Conservation (phyloP, 1,140 invertebrate species). For the Panonychus citri region DNA sequence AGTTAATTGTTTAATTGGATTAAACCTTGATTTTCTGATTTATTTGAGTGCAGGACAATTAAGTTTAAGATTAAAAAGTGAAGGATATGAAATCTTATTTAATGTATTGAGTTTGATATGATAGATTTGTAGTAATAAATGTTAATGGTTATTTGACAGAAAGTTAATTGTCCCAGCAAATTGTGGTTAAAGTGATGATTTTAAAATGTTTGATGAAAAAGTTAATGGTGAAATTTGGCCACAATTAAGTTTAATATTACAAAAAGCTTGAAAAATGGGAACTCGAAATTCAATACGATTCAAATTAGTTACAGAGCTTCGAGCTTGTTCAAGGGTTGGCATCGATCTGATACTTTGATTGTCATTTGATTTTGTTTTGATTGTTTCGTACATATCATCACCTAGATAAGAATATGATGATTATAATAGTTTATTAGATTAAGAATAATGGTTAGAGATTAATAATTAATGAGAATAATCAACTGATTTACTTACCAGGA, state of each 20-base stretch:
- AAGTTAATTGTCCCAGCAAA: no score
- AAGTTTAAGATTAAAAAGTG: no score
- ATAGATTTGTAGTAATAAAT: no score
- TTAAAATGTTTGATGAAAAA: background rate
- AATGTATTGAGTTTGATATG: no score
- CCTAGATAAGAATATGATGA: background rate
- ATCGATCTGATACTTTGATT: background rate
- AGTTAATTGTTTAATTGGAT: no score
- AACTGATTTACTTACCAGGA: slow-evolving; percentile 17
- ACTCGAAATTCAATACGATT: slow-evolving; percentile 16
- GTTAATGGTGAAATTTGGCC: slow-evolving; percentile 14
- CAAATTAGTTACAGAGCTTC: slow-evolving; percentile 8
- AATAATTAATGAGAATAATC: no score
- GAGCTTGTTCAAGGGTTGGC: slow-evolving; percentile 13
- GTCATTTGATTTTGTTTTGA: background rate
- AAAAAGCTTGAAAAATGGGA: slow-evolving; percentile 10
- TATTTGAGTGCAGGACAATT: no score
- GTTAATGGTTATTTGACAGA: no score
- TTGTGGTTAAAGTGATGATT: background rate
- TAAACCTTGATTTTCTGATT: no score
- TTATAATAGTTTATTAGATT: no score
- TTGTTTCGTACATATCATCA: background rate
- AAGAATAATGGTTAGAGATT: no score
- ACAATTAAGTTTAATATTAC: slow-evolving; percentile 15
- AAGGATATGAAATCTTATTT: no score